These are phyloP conservation scores for Platynereis dumerilii DNA, from an alignment of 2,888 invertebrate genomes.

Conservation along the genomic window DNA sequence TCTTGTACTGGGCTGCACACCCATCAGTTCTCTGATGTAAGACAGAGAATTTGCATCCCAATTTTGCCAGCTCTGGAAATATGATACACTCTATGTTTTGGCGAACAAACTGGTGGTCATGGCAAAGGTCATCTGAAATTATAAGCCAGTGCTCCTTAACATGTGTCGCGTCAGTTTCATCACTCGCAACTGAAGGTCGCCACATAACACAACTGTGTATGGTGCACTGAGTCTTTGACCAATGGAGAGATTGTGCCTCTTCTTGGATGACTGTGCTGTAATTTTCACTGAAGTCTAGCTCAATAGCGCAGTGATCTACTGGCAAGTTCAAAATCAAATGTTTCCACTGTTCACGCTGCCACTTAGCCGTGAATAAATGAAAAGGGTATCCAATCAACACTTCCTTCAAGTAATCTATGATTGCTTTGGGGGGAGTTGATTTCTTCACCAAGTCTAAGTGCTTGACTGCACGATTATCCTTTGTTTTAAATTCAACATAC, in stretches of 20 bases:
- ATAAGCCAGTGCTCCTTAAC: too few relatives aligned
- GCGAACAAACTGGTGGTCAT: too few relatives aligned
- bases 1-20: not conserved
- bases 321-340: conserved; percentile 8
- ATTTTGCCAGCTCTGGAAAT: not conserved
- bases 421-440: not conserved
- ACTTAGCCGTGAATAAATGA: conserved; percentile 12
- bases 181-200: too few relatives aligned
- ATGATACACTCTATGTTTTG: not conserved
- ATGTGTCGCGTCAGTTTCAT: too few relatives aligned
- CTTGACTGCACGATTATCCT: not conserved
- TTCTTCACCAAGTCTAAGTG: conserved; percentile 2
- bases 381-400: not conserved
- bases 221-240: too few relatives aligned
- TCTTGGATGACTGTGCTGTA: too few relatives aligned
- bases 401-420: not conserved
- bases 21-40: not conserved
- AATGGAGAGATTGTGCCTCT: too few relatives aligned
- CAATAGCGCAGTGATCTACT: conserved; percentile 1
- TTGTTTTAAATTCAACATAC: not conserved
- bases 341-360: not conserved
- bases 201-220: too few relatives aligned
- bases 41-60: not conserved
- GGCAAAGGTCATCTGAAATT: too few relatives aligned
- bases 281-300: conserved; percentile 9